Base-by-base conservation (phyloP, 1,140 invertebrate species). In the Ylistrum balloti region DNA sequence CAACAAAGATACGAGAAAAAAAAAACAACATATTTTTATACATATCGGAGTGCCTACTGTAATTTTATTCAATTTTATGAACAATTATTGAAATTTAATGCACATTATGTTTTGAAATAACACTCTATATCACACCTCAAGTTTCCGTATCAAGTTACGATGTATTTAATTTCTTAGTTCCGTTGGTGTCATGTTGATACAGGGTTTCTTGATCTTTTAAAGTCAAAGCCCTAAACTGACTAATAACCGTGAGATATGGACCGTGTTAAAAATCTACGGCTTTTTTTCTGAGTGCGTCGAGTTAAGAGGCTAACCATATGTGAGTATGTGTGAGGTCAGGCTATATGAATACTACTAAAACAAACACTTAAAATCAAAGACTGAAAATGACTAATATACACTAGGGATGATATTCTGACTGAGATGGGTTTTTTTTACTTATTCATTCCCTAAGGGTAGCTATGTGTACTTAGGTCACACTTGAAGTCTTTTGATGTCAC, bases 321-420 rank as follows among this genome's bases (percentile, higher is more conserved):
- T 74, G 56, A 74, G 28, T 74, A n/a, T 74, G 22, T 74, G 56
- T 74, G 56, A 74, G 56, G 56, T 74, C 56, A 74, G 56, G 56
- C 56, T n/a, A 74, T 74, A 74, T n/a, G n/a, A 74, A n/a, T 74
- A 74, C 56, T 74, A 11, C n/a, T 74, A 74, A 74, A 74, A 74
- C 22, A 74, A 74, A 74, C 56, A n/a, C 56, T 74, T 74, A 74
- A 74, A 74, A 74, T 74, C 56, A 74, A 74, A 74, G 56, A 9
- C 56, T 11, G 56, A 17, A 74, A 74, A 17, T 74, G 56, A 74
- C 56, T 74, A 74, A 74, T 74, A 11, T 28, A n/a, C 17, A 38
- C 35, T 38, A 38, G n/a, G n/a, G 56, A 74, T 74, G 1, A 74
- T 74, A n/a, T 74, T 11, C 22, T 17, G 22, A 28, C 56, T 74